Base-by-base conservation (phyloP, 2,113 vertebrate genomes). In the Thunnus thynnus region DNA sequence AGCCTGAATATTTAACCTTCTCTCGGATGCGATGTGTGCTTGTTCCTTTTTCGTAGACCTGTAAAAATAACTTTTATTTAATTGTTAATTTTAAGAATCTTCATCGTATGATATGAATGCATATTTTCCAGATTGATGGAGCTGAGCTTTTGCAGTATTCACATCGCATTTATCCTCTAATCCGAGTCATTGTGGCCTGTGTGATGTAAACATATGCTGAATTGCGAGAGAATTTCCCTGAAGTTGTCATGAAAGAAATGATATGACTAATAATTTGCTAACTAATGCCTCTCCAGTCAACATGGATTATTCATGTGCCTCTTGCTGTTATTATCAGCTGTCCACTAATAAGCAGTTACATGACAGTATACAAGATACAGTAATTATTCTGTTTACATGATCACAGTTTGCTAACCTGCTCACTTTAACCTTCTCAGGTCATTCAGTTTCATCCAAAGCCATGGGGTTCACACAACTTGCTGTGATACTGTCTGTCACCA, bases 401-500 rank as follows among this genome's bases (percentile, higher is more conserved):
- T 57, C 5, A 79, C 55, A 18, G 47, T 66, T 57, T 80, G 13
- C 46, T 80, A 63, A 80, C 61, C 47, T 75, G 44, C 44, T 73
- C 25, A 41, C 51, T 85, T 83, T 87, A 70, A 86, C 82, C 68
- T 84, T 86, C 55, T 50, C 84, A 94, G 91, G 82, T 87, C 73
- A 41, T 90, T 72, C 58, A 79, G 50, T 87, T 82, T 86, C 62
- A 82, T 84, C 50, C 81, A 86, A 65, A 90, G 86, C 82, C 88
- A 95, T 95, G 94, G 90, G 87, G 89, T 91, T 80, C 86, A 83
- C 87, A 82, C 78, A 65, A 80, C 74, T 93, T 72, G 82, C 90
- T 87, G 90, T 94, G 90, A 87, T 91, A 78, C 89, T 96, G 78
- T 94, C 86, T 86, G 89, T 94, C 91, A 92, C 92, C 83, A 72